Evolutionary conservation across 1,140 invertebrate species (phyloP), one percentile per base, ranked within the genome.

Genomic region (Drosophila serrata): DNA sequence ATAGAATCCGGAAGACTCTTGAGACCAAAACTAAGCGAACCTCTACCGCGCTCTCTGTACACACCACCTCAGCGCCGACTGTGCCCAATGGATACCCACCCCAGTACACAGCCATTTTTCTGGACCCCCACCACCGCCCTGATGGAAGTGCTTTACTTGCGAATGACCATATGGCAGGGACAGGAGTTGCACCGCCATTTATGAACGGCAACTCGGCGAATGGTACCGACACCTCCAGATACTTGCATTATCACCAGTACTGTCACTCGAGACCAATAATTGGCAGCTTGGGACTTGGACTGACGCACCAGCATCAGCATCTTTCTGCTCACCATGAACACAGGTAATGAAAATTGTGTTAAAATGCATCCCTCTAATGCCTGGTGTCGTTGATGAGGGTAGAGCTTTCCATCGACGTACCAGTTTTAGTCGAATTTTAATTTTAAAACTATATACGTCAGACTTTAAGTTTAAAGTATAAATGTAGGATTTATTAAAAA

Each of bases 91-190:
- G 35, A 64, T 82, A 76, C 42, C 88, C 80, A 56, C 87, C 91
- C 4, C 91, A 92, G 19, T 92, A 92, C 35, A 77, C 87, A 5
- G 74, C 91, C 42, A 90, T 92, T 48, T 92, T 84, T 55, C 29
- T 86, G 22, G 87, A 91, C 64, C 63, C 53, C 0, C 72, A 69
- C 63, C 73, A 81, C 46, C 75, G 72, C 59, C 65, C 63, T 45
- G 42, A 39, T 33, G 56, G 37, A n/a, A 70, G 75, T 19, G 29
- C 33, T 2, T 7, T 67, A 6, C 29, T 49, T 45, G 73, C 75
- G 13, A 90, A 78, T 77, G 67, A 55, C 7, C 33, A 24, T 37
- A 37, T 37, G 72, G 56, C 78, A 81, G 37, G 56, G 65, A 65
- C 77, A 49, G 58, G 82, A 56, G 19, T 9, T 19, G 13, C 51